Conservation (phyloP, 2,888 invertebrate species). For the Omphaloscelis lunosa region DNA sequence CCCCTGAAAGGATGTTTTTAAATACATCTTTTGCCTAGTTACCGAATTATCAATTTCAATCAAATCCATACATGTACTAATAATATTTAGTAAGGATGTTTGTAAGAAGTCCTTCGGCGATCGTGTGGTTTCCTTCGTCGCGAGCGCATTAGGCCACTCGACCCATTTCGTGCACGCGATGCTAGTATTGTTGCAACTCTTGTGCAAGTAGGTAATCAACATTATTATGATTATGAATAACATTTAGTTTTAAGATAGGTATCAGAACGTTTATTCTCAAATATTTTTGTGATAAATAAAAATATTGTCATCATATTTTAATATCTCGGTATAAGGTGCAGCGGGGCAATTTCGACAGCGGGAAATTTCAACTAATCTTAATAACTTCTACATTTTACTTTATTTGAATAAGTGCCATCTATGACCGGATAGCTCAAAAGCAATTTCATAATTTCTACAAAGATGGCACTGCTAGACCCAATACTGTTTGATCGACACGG, state of each 20-base stretch:
- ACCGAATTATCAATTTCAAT: neutral
- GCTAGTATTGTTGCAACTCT: conserved; percentile 49
- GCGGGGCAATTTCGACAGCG: too few relatives aligned
- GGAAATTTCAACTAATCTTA: too few relatives aligned
- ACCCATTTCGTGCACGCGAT: conserved; percentile 63
- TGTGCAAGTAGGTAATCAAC: conserved; percentile 38
- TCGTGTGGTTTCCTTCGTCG: conserved; percentile 41
- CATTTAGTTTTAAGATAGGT: conserved; percentile 17
- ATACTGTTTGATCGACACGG: too few relatives aligned
- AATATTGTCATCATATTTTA: neutral
- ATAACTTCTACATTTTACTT: too few relatives aligned
- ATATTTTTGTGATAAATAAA: too few relatives aligned
- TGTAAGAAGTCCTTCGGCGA: conserved; percentile 50
- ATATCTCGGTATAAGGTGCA: neutral
- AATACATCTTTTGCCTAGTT: neutral
- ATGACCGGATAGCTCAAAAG: too few relatives aligned
- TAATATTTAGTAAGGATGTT: conserved; percentile 53
- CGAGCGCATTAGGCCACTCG: conserved; percentile 44
- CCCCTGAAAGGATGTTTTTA: neutral
- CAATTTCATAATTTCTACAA: too few relatives aligned
- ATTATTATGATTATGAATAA: conserved; percentile 21
- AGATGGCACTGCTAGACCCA: too few relatives aligned
- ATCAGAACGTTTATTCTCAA: neutral
- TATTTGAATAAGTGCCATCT: too few relatives aligned
- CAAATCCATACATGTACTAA: neutral